Conservation (phyloP, 2,888 invertebrate species). For the Andrena minutula region DNA sequence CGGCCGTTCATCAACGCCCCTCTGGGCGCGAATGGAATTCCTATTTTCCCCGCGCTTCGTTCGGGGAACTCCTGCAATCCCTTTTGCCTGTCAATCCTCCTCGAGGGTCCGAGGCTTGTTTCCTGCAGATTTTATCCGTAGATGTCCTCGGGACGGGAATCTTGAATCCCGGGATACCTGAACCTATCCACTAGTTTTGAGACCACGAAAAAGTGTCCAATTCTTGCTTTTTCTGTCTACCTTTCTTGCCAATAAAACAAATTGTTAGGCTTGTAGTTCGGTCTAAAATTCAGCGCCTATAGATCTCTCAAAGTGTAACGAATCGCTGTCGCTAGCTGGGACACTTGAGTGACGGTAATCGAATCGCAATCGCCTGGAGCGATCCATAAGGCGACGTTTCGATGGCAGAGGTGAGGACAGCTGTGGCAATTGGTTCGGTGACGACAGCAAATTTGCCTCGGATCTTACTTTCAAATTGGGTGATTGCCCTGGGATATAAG, state of each 20-base stretch:
- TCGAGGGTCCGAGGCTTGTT: too few species aligned
- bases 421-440: conserved; percentile 13
- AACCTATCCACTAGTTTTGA: too few species aligned
- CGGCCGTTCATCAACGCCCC: conserved; percentile 71
- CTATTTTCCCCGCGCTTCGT: conserved; percentile 7
- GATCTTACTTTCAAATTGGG: conserved; percentile 21
- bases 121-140: too few species aligned
- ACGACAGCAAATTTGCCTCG: conserved; percentile 30
- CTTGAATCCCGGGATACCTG: too few species aligned
- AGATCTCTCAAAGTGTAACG: background rate
- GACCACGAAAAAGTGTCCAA: too few species aligned
- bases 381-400: conserved; percentile 28
- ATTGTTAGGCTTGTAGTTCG: too few species aligned
- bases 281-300: too few species aligned
- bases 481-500: background rate
- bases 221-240: too few species aligned
- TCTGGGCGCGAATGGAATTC: background rate
- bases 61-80: conserved; percentile 13
- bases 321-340: conserved; percentile 18
- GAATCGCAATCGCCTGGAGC: conserved; percentile 25
- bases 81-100: background rate
- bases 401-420: background rate
- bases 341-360: conserved; percentile 40
- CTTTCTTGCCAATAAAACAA: too few species aligned
- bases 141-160: too few species aligned